Base-by-base conservation (phyloP, 2,888 invertebrate species). In the Ophioninae sp. region DNA sequence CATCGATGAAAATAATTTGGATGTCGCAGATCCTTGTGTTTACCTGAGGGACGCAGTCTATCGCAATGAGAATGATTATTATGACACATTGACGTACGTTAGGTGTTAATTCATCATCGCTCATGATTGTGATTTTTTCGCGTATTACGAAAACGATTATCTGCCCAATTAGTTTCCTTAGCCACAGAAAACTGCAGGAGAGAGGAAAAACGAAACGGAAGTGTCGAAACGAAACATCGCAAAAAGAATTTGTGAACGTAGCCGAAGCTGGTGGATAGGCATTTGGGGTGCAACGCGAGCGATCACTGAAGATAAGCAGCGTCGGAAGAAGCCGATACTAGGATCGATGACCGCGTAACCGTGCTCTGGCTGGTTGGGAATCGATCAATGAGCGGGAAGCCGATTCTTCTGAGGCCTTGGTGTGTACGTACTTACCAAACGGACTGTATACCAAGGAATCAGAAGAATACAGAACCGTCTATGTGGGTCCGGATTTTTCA, bases 111-210 rank as follows among this genome's bases (percentile, higher is more conserved):
- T 30, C 65, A 65, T 65, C 79, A 65, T 72, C 64, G 65, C 65
- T n/a, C 64, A 17, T 70, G 70, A 69, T 50, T 30, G 20, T 23
- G 7, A 50, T 20, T 7, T 30, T 37, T 56, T 37, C n/a, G 70
- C 69, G 69, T 6, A 41, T 69, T 64, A 57, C 64, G 80, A 74
- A 68, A 73, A 69, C 74, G 20, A 75, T 64, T 61, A 50, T 50
- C 21, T 20, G 13, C n/a, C 30, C 59, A 17, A 72, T 59, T 67
- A 13, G 23, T 56, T 37, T 17, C n/a, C 59, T 73, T 39, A 20
- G 7, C 67, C 37, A n/a, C 62, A 41, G 59, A n/a, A 41, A 30
- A 30, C 30, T 30, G 44, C 21, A 23, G 20, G 44, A 44, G 44
- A 44, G 44, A 7, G 44, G 13, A 13, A 13, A 17, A 50, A 17